Evolutionary conservation across 1,140 invertebrate genomes (phyloP).

Genomic region (Telenomus remus): DNA sequence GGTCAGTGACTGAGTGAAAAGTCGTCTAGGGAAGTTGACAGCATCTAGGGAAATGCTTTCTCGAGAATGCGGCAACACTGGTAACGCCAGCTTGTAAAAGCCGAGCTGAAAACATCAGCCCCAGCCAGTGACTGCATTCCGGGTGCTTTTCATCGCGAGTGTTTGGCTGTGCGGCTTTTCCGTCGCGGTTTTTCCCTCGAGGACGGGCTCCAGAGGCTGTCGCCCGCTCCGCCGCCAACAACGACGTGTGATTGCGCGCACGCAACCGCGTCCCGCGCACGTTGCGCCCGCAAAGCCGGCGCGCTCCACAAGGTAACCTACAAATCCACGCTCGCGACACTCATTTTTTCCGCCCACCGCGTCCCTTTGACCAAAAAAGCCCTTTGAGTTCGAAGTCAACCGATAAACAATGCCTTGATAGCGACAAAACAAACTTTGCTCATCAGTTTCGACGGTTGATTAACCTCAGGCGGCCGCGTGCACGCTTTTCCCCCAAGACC

Average conservation of each 20-base stretch:
- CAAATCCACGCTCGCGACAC: constrained; percentile 55
- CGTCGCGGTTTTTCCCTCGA: constrained; percentile 22
- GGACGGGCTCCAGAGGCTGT: constrained; percentile 17
- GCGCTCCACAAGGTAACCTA: constrained; percentile 73
- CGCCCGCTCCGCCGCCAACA: constrained; percentile 3
- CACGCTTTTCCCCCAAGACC: no score
- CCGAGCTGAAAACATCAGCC: constrained; percentile 71
- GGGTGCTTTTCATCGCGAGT: constrained; percentile 48
- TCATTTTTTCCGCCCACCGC: constrained; percentile 2
- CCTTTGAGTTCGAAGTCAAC: background rate
- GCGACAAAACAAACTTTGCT: no score
- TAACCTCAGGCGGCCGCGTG: background rate
- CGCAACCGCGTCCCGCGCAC: constrained; percentile 24
- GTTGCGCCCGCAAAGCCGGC: constrained; percentile 68
- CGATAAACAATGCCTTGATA: no score
- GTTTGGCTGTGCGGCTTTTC: constrained; percentile 36
- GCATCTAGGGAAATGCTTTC: constrained; percentile 4
- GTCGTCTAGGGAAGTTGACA: constrained; percentile 20
- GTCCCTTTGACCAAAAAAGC: background rate
- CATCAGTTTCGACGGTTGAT: no score
- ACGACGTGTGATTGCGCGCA: constrained; percentile 19
- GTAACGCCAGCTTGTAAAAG: constrained; percentile 64
- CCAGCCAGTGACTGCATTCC: constrained; percentile 68
- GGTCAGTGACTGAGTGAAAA: background rate
- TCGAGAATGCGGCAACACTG: constrained; percentile 45